Conservation (phyloP, 2,113 vertebrate species). For the Hippocampus barbouri region DNA sequence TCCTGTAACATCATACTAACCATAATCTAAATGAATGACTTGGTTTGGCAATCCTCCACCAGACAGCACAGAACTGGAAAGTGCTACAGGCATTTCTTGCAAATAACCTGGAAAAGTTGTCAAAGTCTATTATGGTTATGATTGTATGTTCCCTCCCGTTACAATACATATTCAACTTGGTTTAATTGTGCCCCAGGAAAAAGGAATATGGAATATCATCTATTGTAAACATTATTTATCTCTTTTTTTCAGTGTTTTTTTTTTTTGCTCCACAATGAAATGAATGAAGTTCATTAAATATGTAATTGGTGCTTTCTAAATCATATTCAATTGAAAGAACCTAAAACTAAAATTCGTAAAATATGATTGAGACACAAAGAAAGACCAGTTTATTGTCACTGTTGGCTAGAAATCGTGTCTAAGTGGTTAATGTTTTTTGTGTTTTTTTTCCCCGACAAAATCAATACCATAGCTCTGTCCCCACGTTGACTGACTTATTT, state of each 20-base stretch:
- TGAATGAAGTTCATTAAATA: not conserved
- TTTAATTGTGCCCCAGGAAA: not conserved
- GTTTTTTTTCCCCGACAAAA: no score
- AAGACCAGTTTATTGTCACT: no score
- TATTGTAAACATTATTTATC: not conserved
- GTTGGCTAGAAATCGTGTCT: no score
- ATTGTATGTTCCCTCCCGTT: slow-evolving; percentile 45
- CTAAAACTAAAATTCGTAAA: no score
- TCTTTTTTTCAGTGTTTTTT: not conserved
- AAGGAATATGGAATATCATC: not conserved
- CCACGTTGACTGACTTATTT: no score
- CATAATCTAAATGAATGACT: slow-evolving; percentile 4
- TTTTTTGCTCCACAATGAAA: not conserved
- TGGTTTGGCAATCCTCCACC: slow-evolving; percentile 25
- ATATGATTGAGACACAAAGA: no score
- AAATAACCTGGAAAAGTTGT: slow-evolving; percentile 48
- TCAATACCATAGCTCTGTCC: no score
- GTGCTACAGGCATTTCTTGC: slow-evolving; percentile 24
- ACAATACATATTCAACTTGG: slow-evolving; percentile 35
- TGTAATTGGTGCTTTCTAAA: no score
- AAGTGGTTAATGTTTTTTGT: no score
- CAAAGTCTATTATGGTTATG: slow-evolving; percentile 40
- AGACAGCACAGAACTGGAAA: slow-evolving; percentile 34
- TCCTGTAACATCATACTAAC: not conserved
- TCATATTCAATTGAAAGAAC: no score